Base-by-base conservation (phyloP, 2,113 vertebrate genomes). In the Ptilonorhynchus violaceus region DNA sequence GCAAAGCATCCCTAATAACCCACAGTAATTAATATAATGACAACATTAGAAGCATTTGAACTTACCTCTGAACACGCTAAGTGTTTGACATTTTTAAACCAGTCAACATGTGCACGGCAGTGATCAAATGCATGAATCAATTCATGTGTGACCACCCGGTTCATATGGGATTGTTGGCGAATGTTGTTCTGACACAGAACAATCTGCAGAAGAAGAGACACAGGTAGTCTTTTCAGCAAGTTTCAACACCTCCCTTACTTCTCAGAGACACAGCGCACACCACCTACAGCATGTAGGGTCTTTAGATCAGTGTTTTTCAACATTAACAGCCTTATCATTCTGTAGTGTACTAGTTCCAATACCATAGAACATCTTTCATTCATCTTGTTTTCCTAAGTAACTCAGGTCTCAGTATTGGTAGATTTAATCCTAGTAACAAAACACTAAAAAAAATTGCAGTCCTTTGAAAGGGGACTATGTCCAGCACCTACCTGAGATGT, bases 171-270 rank as follows among this genome's bases (percentile, higher is more conserved):
- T 97, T 99, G 99, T 31, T 98, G 98, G 33, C 95, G 98, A 97
- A 99, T 99, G 93, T 99, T 99, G 97, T 99, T 99, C 98, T 99
- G 99, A 97, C 99, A 99, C 89, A 99, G 96, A 95, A 99, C 99
- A 73, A 99, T 99, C 99, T 99, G 96, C 19, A 92, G 24, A 97
- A 84, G 25, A 68, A 95, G 52, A 85, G 46, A 94, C 6, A 79
- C 0, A 81, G 25, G 23, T 8, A 55, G 22, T 3, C 37, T 66
- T 89, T 86, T 76, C 52, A 60, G 6, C 22, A 69, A 22, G 24
- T 88, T 76, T 79, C 55, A 93, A 25, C 28, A 66, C 8, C 20
- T 85, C 10, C 13, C 41, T 41, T 25, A 72, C 11, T 80, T 33
- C 31, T 68, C 33, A 82, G 50, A 76, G 10, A n/a, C 17, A 16